phyloP scores from a whole-genome alignment of 2,888 invertebrate genomes.

The Polydrusus cervinus region DNA sequence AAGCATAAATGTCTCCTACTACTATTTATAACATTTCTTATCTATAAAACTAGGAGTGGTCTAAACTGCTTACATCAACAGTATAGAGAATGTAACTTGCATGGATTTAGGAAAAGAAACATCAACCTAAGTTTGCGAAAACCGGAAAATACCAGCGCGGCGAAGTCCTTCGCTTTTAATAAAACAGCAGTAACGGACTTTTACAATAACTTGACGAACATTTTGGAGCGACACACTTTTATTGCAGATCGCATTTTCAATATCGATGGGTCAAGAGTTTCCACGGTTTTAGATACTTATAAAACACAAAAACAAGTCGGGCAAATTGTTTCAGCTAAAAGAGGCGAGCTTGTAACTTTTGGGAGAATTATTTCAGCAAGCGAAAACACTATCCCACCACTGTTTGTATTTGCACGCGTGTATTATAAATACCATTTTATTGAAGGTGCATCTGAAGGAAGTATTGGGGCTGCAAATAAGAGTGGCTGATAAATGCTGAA shows the following conservation, averaged over 20 bases:
- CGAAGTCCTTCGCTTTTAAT: conserved; percentile 59
- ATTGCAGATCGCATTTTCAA: conserved; percentile 2
- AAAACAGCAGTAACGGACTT: conserved; percentile 57
- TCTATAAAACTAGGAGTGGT: too few relatives aligned
- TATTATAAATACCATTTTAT: conserved; percentile 27
- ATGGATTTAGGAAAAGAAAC: conserved; percentile 30
- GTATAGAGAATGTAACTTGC: too few relatives aligned
- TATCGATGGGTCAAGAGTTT: neutral
- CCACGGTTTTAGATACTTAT: neutral
- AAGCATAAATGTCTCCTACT: too few relatives aligned
- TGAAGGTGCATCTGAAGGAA: conserved; percentile 23
- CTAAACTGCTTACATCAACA: too few relatives aligned
- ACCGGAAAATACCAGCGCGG: conserved; percentile 55
- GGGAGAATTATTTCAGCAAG: conserved; percentile 61
- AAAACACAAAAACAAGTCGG: conserved; percentile 32
- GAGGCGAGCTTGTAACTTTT: conserved; percentile 65
- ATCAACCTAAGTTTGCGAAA: conserved; percentile 52
- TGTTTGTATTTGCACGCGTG: conserved; percentile 59
- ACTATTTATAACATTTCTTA: too few relatives aligned
- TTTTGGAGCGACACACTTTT: neutral
- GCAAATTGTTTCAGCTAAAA: conserved; percentile 60
- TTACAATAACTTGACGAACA: conserved; percentile 52
- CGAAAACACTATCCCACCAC: conserved; percentile 63
- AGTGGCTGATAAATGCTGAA: conserved; percentile 29
- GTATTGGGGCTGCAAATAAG: conserved; percentile 9